phyloP scores from a whole-genome alignment of 2,113 vertebrate genomes.

The Lagenorhynchus albirostris region DNA sequence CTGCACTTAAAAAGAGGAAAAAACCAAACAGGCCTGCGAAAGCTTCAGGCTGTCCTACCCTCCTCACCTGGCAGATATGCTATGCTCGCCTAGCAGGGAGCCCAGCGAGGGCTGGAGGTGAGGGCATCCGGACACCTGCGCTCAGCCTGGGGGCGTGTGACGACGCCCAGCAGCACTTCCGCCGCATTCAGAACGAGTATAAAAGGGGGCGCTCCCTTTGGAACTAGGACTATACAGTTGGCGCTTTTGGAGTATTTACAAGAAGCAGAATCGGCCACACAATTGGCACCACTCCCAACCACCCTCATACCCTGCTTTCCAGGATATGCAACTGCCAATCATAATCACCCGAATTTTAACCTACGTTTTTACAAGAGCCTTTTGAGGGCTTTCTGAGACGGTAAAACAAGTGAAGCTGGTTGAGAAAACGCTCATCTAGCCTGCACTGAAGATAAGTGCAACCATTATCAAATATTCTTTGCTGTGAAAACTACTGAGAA shows the following conservation, averaged over 20 bases:
- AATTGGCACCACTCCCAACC: slow-evolving; percentile 13
- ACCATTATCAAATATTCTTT: slow-evolving; percentile 93
- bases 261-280: slow-evolving; percentile 65
- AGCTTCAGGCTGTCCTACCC: background rate
- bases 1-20: background rate
- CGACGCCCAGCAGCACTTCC: background rate
- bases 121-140: background rate
- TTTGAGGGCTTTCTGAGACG: slow-evolving; percentile 58
- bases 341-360: background rate
- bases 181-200: background rate
- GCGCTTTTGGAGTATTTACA: slow-evolving; percentile 47
- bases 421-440: slow-evolving; percentile 70
- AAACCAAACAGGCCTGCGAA: background rate
- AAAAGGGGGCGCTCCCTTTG: background rate
- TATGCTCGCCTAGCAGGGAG: background rate
- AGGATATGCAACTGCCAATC: background rate
- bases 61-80: fast-evolving
- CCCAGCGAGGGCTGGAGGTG: background rate
- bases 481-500: slow-evolving; percentile 77
- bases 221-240: slow-evolving; percentile 9
- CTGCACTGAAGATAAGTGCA: slow-evolving; percentile 88
- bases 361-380: slow-evolving; percentile 49
- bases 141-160: fast-evolving
- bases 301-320: slow-evolving; percentile 54
- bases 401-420: slow-evolving; percentile 30